Evolutionary conservation across 2,888 invertebrate genomes (phyloP).

Genomic region (Sphaerophoria rueppellii): DNA sequence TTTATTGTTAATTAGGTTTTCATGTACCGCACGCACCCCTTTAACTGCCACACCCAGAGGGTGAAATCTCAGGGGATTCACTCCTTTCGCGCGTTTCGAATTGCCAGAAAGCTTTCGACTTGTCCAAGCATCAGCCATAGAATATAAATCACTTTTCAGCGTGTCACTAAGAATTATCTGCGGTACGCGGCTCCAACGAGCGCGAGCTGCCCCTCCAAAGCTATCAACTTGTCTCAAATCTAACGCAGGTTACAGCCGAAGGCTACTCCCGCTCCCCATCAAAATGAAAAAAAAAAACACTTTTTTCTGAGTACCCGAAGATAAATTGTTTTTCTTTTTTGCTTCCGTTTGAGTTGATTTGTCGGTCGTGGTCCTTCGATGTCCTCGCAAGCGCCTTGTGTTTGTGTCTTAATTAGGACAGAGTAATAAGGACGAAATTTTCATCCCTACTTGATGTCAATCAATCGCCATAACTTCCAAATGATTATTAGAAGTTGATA

Average conservation of each 20-base stretch:
- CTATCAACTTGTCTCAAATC: constrained; percentile 47
- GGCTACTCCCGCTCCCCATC: constrained; percentile 8
- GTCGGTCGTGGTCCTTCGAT: neutral
- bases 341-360: neutral
- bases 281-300: constrained; percentile 40
- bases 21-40: constrained; percentile 45
- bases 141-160: constrained; percentile 71
- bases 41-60: constrained; percentile 11
- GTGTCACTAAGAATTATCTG: constrained; percentile 70
- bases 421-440: constrained; percentile 9
- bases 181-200: constrained; percentile 60
- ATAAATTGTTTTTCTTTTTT: constrained; percentile 52
- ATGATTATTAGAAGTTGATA: constrained; percentile 60
- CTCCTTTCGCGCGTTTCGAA: neutral
- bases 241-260: constrained; percentile 46
- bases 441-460: constrained; percentile 48
- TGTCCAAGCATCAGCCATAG: constrained; percentile 72
- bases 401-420: constrained; percentile 53
- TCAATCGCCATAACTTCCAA: constrained; percentile 50
- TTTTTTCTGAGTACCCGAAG: constrained; percentile 42
- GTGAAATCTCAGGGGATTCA: constrained; percentile 43
- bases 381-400: constrained; percentile 40
- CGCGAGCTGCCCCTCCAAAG: constrained; percentile 34
- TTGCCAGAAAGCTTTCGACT: constrained; percentile 30
- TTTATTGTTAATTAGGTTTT: constrained; percentile 70